These are phyloP conservation scores for Athene cunicularia DNA, from an alignment of 2,113 vertebrate genomes.

Conservation along the genomic window DNA sequence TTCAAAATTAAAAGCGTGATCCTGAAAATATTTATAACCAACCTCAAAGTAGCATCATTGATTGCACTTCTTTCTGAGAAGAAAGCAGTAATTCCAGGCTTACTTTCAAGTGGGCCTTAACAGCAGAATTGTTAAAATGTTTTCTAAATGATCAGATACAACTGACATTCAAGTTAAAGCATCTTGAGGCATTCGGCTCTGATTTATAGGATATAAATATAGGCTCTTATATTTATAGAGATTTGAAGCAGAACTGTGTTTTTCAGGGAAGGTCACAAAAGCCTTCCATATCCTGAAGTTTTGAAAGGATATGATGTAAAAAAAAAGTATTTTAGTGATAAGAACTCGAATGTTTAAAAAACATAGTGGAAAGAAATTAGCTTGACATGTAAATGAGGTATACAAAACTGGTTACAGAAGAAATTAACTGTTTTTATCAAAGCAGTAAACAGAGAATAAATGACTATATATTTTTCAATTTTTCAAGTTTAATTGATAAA, in stretches of 20 bases:
- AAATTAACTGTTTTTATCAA: neutral
- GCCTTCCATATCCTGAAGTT: neutral
- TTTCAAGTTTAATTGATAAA: neutral
- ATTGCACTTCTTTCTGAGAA: neutral
- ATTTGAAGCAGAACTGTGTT: neutral
- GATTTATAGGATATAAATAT: no score
- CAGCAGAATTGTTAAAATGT: neutral
- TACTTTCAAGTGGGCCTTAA: neutral
- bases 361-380: neutral
- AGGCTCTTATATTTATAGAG: no score
- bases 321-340: neutral
- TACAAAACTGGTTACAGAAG: neutral
- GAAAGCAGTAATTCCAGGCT: neutral
- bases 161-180: neutral
- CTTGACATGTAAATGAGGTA: neutral
- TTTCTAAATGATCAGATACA: neutral
- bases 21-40: conserved; percentile 36
- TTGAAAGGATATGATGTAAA: neutral
- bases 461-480: neutral
- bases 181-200: neutral
- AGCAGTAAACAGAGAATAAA: neutral
- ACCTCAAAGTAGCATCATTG: neutral
- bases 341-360: neutral
- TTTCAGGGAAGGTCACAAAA: neutral
- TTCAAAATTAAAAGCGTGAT: conserved; percentile 48